Base-by-base conservation (phyloP, 1,140 invertebrate genomes). In the Hyposmocoma kahamanoa region DNA sequence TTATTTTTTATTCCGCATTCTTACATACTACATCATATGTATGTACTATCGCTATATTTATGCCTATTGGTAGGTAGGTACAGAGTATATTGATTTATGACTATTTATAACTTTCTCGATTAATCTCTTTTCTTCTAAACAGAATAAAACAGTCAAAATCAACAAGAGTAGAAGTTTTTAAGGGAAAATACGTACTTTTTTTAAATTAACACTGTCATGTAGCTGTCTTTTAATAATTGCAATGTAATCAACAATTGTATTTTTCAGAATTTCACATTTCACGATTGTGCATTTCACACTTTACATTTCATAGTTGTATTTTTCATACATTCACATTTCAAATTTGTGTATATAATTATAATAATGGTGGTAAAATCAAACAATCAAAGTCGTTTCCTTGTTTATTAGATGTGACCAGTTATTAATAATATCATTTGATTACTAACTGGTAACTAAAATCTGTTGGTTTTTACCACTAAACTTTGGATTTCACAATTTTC, bases 41-140 rank as follows among this genome's bases (percentile, higher is more conserved):
- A 53, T 56, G 56, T 55, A 42, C 64, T 70, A 68, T 70, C 56
- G 50, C 56, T 65, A 64, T 67, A 56, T 72, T 19, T 68, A 70
- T 50, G 55, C 57, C 51, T 65, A 73, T 70, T n/a, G n/a, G n/a
- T 71, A 72, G 62, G 68, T 77, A 80, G 76, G 73, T 77, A 80
- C 76, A 73, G 66, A 70, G 73, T 80, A 73, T 68, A 63, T 72
- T 53, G 49, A 63, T 53, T 53, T 70, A 63, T 55, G 50, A 43
- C 56, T 72, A 72, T 49, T 47, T 51, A 66, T 62, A 63, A 58
- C 61, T 58, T 67, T 59, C 28, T n/a, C 19, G 13, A 13, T 38
- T 71, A 50, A 60, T 56, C 47, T 52, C 50, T 59, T 56, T 66
- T 38, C 36, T 50, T 55, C 43, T 48, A 47, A 45, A 47, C 18